Evolutionary conservation across 1,140 invertebrate genomes (phyloP).

Genomic region (Drosophila serrata): DNA sequence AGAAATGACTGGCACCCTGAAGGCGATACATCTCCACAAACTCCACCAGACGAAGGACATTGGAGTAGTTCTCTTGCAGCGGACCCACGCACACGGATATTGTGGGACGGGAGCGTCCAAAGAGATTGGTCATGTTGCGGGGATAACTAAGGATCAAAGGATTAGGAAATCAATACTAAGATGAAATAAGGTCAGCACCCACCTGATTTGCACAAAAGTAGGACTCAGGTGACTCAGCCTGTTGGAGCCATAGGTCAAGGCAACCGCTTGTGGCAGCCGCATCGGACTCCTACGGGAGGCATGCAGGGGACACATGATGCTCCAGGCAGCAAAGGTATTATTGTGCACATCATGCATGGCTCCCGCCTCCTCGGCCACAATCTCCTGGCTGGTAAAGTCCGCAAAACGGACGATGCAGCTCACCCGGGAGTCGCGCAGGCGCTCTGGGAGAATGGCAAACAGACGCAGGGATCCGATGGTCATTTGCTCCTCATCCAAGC

Average conservation of each 20-base stretch:
- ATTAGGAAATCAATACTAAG: not conserved
- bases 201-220: constrained; percentile 77
- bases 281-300: constrained; percentile 38
- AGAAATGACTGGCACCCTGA: constrained; percentile 88
- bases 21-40: constrained; percentile 89
- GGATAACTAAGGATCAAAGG: constrained; percentile 57
- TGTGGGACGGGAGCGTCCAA: constrained; percentile 54
- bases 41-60: constrained; percentile 87
- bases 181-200: not conserved
- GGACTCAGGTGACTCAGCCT: constrained; percentile 71
- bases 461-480: constrained; percentile 73
- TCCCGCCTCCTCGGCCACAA: constrained; percentile 63
- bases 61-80: constrained; percentile 88
- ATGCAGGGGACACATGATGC: constrained; percentile 75
- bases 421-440: constrained; percentile 56
- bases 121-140: constrained; percentile 68
- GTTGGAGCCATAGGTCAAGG: constrained; percentile 70
- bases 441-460: constrained; percentile 72
- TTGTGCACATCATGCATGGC: constrained; percentile 80
- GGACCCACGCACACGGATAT: constrained; percentile 89
- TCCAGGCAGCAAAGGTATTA: constrained; percentile 74
- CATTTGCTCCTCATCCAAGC: constrained; percentile 54
- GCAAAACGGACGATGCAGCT: constrained; percentile 73
- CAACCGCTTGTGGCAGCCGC: constrained; percentile 68
- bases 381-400: constrained; percentile 63